phyloP scores from a whole-genome alignment of 2,113 vertebrate species.

The Murina feae region DNA sequence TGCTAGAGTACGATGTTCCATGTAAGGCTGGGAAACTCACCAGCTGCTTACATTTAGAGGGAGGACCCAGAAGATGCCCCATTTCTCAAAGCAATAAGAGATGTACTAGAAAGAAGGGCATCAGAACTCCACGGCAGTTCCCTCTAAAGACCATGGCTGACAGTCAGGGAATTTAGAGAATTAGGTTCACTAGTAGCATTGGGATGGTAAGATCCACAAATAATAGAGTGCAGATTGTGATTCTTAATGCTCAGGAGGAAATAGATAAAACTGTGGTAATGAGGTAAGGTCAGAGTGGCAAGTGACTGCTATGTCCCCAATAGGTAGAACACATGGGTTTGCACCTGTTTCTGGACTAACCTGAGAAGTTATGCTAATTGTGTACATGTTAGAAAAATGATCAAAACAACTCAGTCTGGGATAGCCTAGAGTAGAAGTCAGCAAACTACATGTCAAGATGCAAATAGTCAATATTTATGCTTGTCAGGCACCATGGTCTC shows the following conservation, averaged over 20 bases:
- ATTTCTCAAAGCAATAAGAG: conserved; percentile 51
- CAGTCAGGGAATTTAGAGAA: conserved; percentile 23
- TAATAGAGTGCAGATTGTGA: background rate
- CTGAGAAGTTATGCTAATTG: background rate
- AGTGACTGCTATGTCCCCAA: background rate
- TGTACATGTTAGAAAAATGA: background rate
- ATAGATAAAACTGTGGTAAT: background rate
- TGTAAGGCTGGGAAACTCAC: conserved; percentile 1
- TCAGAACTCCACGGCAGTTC: background rate
- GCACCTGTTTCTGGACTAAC: background rate
- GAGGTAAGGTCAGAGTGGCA: background rate
- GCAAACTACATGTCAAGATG: background rate
- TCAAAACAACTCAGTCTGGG: background rate
- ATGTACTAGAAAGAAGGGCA: background rate
- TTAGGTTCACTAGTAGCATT: background rate
- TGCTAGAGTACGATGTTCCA: background rate
- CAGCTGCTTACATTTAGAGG: conserved; percentile 24
- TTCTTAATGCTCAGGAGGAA: background rate
- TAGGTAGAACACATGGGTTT: background rate
- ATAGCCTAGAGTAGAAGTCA: background rate
- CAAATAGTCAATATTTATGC: background rate
- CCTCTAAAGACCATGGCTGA: background rate
- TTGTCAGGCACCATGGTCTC: background rate
- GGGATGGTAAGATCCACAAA: background rate
- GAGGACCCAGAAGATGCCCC: background rate